A percentile compares a stretch with the other conserved stretches of the same genome.
Conservation (phyloP, 2,113 vertebrate species). For the Aegotheles bennettii region DNA sequence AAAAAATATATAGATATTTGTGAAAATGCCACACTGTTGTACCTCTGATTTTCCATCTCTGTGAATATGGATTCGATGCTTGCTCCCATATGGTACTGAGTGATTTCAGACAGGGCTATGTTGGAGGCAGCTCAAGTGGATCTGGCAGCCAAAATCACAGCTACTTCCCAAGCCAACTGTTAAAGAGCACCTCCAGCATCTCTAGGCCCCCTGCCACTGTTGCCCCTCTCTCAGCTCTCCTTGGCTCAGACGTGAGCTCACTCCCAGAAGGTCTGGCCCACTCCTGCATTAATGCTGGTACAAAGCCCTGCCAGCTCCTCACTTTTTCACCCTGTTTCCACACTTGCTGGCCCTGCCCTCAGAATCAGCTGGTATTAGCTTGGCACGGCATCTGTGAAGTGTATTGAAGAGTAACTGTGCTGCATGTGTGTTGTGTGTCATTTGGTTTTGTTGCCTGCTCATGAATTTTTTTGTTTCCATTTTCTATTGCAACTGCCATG, state of each 20-base stretch:
- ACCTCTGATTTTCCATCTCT: neutral
- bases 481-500: neutral
- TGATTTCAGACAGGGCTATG: neutral
- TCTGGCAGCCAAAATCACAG: neutral
- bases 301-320: neutral
- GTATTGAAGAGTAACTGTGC: neutral
- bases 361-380: neutral
- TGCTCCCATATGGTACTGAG: neutral
- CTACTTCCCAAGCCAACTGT: neutral
- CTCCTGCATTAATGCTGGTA: neutral
- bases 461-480: neutral
- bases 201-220: neutral
- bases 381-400: neutral
- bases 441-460: neutral
- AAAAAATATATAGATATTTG: neutral
- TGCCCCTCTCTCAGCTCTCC: neutral
- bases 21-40: neutral
- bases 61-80: neutral
- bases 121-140: neutral
- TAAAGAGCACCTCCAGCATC: neutral
- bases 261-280: neutral
- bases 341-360: neutral
- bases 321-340: neutral
- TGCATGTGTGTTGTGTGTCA: neutral
- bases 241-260: neutral